These are phyloP conservation scores for Hepsetus odoe DNA, from an alignment of 2,113 vertebrate species.

Conservation along the genomic window DNA sequence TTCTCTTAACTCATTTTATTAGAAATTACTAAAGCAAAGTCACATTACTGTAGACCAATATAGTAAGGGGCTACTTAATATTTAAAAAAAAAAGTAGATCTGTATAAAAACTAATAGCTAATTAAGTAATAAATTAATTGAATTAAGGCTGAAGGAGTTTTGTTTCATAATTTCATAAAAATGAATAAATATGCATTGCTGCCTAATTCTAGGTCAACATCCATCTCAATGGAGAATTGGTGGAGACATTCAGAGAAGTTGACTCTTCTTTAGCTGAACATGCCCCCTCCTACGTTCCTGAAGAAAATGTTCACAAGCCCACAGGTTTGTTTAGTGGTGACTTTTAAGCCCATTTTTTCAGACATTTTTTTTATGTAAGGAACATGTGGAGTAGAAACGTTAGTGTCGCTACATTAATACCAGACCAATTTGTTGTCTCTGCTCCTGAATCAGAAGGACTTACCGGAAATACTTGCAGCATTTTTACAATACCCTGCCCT, in stretches of 20 bases:
- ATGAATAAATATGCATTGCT: too few relatives aligned
- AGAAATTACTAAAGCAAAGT: neutral
- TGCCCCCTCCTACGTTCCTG: constrained; percentile 40
- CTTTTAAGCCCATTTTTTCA: neutral
- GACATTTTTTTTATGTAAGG: neutral
- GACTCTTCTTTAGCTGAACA: constrained; percentile 64
- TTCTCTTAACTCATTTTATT: too few relatives aligned
- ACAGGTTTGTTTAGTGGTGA: constrained; percentile 60
- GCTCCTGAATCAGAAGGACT: too few relatives aligned
- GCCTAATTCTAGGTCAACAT: constrained; percentile 71
- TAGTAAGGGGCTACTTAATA: too few relatives aligned
- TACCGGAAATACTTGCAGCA: too few relatives aligned
- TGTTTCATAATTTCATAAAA: too few relatives aligned
- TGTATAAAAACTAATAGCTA: too few relatives aligned
- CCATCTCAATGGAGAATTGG: constrained; percentile 73
- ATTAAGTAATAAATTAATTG: constrained; percentile 8
- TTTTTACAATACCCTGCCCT: neutral
- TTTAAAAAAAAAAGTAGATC: too few relatives aligned
- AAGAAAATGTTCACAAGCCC: constrained; percentile 54
- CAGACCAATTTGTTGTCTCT: too few relatives aligned
- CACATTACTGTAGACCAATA: too few relatives aligned
- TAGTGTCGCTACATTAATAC: too few relatives aligned
- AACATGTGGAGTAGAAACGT: too few relatives aligned
- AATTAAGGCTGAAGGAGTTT: neutral
- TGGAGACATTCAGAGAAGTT: constrained; percentile 73